phyloP scores from a whole-genome alignment of 1,140 invertebrate genomes.

The Acromyrmex echinatior region DNA sequence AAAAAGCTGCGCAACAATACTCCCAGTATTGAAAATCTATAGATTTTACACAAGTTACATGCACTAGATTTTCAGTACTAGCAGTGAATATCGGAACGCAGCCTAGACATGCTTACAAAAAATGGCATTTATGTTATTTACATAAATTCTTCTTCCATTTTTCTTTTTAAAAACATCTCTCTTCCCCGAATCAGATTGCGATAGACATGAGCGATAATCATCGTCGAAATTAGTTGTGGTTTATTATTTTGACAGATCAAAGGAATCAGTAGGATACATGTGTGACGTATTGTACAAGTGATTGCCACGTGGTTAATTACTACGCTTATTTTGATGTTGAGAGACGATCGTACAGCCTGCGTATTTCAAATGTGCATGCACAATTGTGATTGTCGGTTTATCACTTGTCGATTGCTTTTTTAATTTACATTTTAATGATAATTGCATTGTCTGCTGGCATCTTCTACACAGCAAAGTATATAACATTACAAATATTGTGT shows the following conservation, averaged over 20 bases:
- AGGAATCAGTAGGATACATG: not conserved
- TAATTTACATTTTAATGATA: constrained; percentile 44
- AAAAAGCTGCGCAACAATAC: too few species aligned
- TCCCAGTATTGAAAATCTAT: too few species aligned
- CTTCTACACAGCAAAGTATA: constrained; percentile 1
- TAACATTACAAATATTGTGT: not conserved
- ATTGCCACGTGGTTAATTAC: constrained; percentile 45
- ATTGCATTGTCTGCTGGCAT: constrained; percentile 16
- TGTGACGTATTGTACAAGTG: constrained; percentile 20
- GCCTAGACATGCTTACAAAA: not conserved
- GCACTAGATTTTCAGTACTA: too few species aligned
- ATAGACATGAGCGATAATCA: not conserved
- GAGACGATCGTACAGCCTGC: not conserved
- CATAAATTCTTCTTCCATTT: not conserved
- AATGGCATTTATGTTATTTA: not conserved
- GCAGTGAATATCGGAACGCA: too few species aligned
- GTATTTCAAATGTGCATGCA: not conserved
- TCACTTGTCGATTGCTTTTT: constrained; percentile 26
- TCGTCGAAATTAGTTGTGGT: constrained; percentile 22
- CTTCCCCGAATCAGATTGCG: too few species aligned
- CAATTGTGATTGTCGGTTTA: constrained; percentile 13
- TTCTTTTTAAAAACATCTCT: not conserved
- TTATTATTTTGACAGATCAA: constrained; percentile 27
- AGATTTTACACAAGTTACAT: too few species aligned
- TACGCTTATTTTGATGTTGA: constrained; percentile 28